phyloP scores from a whole-genome alignment of 2,113 vertebrate genomes.

The Salvelinus fontinalis region DNA sequence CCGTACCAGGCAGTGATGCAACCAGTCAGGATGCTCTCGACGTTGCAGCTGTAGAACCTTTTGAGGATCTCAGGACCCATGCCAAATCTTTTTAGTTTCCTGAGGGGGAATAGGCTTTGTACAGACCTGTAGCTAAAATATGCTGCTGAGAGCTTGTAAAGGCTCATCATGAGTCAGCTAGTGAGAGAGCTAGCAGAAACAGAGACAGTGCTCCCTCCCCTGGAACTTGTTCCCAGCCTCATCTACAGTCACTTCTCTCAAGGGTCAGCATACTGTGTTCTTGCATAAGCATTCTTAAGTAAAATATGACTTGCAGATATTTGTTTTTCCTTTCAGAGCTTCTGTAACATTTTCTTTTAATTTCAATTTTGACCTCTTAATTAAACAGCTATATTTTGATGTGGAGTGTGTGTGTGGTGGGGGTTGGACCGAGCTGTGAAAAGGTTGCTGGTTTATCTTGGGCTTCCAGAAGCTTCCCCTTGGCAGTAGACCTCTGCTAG shows the following conservation, averaged over 20 bases:
- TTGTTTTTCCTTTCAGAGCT: neutral
- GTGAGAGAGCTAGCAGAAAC: neutral
- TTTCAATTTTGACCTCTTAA: neutral
- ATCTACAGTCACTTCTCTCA: neutral
- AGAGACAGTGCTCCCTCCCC: neutral
- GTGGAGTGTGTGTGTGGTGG: slow-evolving; percentile 3
- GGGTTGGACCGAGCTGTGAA: slow-evolving; percentile 36
- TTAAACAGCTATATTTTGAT: neutral
- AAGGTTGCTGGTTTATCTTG: slow-evolving; percentile 60
- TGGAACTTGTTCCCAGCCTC: neutral
- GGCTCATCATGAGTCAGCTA: neutral
- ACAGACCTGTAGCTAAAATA: neutral
- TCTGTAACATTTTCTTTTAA: neutral
- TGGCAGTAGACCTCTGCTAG: slow-evolving; percentile 28
- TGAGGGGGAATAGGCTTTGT: neutral
- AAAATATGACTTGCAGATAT: neutral
- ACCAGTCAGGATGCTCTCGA: no score
- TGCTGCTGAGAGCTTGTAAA: neutral
- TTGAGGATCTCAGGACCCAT: no score
- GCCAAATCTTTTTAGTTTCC: no score
- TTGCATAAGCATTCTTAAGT: no score
- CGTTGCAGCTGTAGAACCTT: no score
- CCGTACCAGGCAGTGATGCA: no score
- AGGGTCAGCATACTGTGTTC: neutral
- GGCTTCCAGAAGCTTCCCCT: slow-evolving; percentile 55